Conservation (phyloP, 2,888 invertebrate genomes). For the Hypomecis punctinalis region DNA sequence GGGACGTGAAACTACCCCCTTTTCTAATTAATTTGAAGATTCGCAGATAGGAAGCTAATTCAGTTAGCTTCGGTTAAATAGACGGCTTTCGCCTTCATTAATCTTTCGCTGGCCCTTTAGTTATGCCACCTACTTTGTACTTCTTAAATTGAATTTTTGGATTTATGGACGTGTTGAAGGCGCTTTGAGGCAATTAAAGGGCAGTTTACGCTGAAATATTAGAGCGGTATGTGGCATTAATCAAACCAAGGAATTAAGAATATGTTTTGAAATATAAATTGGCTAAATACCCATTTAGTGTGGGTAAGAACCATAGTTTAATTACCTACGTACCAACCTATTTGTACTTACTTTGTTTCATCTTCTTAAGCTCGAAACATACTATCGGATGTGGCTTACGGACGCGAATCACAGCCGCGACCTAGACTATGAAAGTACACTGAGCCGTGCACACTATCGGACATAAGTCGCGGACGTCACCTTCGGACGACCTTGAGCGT, state of each 20-base stretch:
- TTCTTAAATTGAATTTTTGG: conserved; percentile 43
- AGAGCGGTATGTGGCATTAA: conserved; percentile 31
- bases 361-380: no score
- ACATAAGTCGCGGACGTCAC: no score
- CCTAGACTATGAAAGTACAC: no score
- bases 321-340: no score
- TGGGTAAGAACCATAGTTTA: no score
- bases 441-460: no score
- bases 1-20: conserved; percentile 61
- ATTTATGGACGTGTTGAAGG: conserved; percentile 37
- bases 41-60: conserved; percentile 82
- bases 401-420: no score
- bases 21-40: conserved; percentile 83
- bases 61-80: conserved; percentile 79
- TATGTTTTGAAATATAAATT: conserved; percentile 23
- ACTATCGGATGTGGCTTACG: no score
- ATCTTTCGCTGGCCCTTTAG: conserved; percentile 66
- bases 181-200: conserved; percentile 37
- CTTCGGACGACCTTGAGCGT: no score
- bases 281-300: not conserved
- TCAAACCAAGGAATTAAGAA: conserved; percentile 28
- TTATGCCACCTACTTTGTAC: conserved; percentile 67
- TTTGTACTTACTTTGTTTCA: no score
- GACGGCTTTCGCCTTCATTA: conserved; percentile 73
- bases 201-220: conserved; percentile 36